These are phyloP conservation scores for Tetheella fluctuosa DNA, from an alignment of 2,888 invertebrate species.

Conservation along the genomic window DNA sequence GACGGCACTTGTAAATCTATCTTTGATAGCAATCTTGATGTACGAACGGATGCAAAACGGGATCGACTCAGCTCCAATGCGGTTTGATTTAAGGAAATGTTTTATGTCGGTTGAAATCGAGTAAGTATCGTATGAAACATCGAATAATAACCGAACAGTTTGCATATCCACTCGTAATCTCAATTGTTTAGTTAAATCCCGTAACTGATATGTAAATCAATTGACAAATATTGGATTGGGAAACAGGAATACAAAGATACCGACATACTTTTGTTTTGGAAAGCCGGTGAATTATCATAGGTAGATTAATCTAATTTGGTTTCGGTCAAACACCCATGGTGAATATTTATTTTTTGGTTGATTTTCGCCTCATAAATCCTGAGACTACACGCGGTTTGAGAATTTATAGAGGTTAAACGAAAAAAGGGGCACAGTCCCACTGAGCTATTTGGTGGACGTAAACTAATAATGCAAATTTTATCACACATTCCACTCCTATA, in stretches of 20 bases:
- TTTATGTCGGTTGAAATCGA: slow-evolving; percentile 46
- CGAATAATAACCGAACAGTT: slow-evolving; percentile 53
- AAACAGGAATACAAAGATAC: slow-evolving; percentile 7
- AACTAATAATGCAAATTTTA: slow-evolving; percentile 55
- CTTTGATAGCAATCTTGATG: slow-evolving; percentile 82
- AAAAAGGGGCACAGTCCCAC: slow-evolving; percentile 68
- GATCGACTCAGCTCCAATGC: slow-evolving; percentile 59
- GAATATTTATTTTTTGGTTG: slow-evolving; percentile 58
- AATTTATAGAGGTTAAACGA: slow-evolving; percentile 72
- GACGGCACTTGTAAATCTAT: slow-evolving; percentile 82
- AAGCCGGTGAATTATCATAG: slow-evolving; percentile 30
- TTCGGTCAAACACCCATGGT: slow-evolving; percentile 52
- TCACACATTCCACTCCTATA: background rate
- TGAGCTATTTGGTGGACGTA: slow-evolving; percentile 38
- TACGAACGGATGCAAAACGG: slow-evolving; percentile 83
- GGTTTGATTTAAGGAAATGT: slow-evolving; percentile 78
- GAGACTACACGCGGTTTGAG: slow-evolving; percentile 64
- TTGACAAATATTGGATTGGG: slow-evolving; percentile 46
- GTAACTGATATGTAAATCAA: slow-evolving; percentile 52
- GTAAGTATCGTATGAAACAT: slow-evolving; percentile 50
- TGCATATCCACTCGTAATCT: slow-evolving; percentile 67
- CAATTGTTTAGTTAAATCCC: slow-evolving; percentile 68
- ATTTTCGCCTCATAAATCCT: slow-evolving; percentile 68
- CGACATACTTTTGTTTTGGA: slow-evolving; percentile 8
- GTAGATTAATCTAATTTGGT: slow-evolving; percentile 54